Conservation (phyloP, 2,797 vertebrate genomes). For the Onychomys leucogaster region DNA sequence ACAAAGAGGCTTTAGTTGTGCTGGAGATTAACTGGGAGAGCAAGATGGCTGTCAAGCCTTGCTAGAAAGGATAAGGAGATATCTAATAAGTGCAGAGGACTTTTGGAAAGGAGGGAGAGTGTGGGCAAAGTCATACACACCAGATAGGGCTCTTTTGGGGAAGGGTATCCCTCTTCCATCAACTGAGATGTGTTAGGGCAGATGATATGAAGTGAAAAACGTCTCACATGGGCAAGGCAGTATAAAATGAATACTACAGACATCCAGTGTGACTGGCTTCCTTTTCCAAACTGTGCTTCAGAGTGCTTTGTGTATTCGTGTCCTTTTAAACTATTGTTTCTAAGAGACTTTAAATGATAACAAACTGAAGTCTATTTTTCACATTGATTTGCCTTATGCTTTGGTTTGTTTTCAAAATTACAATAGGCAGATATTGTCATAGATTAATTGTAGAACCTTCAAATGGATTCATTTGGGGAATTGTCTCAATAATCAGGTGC, state of each 20-base stretch:
- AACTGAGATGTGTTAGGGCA: not conserved
- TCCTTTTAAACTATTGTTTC: constrained; percentile 22
- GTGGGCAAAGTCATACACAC: not conserved
- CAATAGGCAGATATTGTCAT: not conserved
- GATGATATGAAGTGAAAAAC: not conserved
- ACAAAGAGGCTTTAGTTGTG: not conserved
- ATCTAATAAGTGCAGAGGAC: not conserved
- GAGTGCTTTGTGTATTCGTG: not conserved
- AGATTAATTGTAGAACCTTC: not conserved
- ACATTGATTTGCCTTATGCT: not conserved
- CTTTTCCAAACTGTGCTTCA: not conserved
- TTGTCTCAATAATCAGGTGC: too few species aligned
- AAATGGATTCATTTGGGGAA: not conserved
- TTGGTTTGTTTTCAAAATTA: not conserved
- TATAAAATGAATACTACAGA: not conserved
- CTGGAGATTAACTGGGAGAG: not conserved
- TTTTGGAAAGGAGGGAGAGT: not conserved
- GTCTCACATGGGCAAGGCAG: not conserved
- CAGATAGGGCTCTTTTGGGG: not conserved
- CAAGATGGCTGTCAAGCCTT: not conserved
- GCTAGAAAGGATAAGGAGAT: not conserved
- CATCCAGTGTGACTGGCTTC: not conserved
- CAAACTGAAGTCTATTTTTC: constrained; percentile 9
- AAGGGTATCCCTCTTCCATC: not conserved
- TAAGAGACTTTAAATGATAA: constrained; percentile 36